Conservation (phyloP, 2,113 vertebrate genomes). For the Gymnocephalus cernua region DNA sequence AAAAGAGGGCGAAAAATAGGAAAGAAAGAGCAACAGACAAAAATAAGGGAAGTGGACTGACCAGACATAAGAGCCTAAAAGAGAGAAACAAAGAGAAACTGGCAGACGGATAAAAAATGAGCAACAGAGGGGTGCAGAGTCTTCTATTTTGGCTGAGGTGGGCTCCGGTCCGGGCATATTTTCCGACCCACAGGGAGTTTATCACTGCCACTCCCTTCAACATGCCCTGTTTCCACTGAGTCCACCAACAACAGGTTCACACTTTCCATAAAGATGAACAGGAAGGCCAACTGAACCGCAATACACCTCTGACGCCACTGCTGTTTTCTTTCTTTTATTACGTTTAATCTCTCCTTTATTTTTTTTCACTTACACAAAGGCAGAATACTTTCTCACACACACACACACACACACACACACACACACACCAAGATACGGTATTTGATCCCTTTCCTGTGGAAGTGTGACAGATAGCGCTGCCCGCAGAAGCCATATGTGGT, state of each 20-base stretch:
- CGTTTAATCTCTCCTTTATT: background rate
- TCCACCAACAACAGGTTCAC: constrained; percentile 37
- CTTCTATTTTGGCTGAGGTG: constrained; percentile 52
- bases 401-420: background rate
- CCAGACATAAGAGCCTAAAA: constrained; percentile 48
- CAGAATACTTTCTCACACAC: background rate
- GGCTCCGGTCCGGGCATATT: constrained; percentile 48
- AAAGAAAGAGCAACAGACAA: constrained; percentile 29
- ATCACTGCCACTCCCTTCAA: constrained; percentile 57
- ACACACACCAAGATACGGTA: no score
- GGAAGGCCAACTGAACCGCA: background rate
- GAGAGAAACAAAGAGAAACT: constrained; percentile 36
- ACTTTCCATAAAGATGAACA: constrained; percentile 48
- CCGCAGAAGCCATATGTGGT: no score
- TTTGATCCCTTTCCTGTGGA: no score
- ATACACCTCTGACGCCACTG: background rate
- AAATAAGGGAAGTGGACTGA: constrained; percentile 38
- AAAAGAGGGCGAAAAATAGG: constrained; percentile 8
- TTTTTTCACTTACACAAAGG: background rate
- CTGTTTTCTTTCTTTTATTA: constrained; percentile 21
- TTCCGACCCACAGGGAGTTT: constrained; percentile 59
- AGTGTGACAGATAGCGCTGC: no score
- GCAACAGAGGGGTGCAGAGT: constrained; percentile 33
- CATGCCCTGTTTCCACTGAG: constrained; percentile 57
- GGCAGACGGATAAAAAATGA: background rate